Conservation (phyloP, 2,888 invertebrate species). For the Exocentrus adspersus region DNA sequence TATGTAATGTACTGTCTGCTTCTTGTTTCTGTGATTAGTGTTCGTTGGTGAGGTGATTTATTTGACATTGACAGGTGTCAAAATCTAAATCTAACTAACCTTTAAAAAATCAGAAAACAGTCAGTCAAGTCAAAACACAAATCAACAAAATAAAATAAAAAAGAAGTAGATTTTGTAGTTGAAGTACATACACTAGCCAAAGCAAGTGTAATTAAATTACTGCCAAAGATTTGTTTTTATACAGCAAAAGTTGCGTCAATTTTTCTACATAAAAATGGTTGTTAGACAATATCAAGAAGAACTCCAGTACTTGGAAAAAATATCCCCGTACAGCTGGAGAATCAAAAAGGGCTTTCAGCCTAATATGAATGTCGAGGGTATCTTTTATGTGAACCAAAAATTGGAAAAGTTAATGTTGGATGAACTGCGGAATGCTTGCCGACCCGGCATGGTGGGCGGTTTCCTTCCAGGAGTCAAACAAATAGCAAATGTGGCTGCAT, state of each 20-base stretch:
- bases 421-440: conserved; percentile 89
- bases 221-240: no score
- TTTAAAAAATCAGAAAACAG: no score
- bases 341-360: conserved; percentile 99
- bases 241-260: background rate
- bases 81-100: no score
- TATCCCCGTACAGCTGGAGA: conserved; percentile 85
- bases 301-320: conserved; percentile 89
- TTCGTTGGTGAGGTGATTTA: no score
- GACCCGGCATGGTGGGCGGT: conserved; percentile 91
- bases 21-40: no score
- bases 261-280: conserved; percentile 75
- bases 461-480: conserved; percentile 99
- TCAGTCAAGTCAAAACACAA: no score
- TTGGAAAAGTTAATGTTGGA: conserved; percentile 97
- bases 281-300: conserved; percentile 94
- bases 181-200: no score
- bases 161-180: no score
- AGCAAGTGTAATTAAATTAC: no score
- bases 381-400: conserved; percentile 93
- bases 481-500: conserved; percentile 98
- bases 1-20: no score
- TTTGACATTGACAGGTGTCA: no score
- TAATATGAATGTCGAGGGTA: conserved; percentile 98
- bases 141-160: no score